phyloP scores from a whole-genome alignment of 1,140 invertebrate species.

The Mercenaria mercenaria region DNA sequence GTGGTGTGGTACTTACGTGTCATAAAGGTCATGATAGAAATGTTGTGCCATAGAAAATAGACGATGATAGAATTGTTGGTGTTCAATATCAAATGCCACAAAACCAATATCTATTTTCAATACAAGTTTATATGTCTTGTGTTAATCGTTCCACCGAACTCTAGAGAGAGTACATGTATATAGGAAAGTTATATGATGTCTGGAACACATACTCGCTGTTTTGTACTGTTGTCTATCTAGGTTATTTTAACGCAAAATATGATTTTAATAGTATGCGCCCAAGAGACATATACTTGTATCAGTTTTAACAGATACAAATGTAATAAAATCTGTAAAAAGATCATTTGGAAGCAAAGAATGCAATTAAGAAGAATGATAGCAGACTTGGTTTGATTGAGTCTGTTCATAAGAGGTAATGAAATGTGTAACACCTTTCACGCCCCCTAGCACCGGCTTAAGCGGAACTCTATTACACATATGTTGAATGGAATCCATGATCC shows the following conservation, averaged over 20 bases:
- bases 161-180: neutral
- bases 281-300: neutral
- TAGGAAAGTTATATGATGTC: constrained; percentile 16
- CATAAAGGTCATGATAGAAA: neutral
- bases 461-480: too few species aligned
- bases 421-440: too few species aligned
- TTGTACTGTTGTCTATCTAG: neutral
- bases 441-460: too few species aligned
- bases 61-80: constrained; percentile 18
- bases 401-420: too few species aligned
- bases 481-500: too few species aligned
- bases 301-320: neutral
- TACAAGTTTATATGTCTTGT: constrained; percentile 33
- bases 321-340: too few species aligned
- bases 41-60: constrained; percentile 1
- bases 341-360: too few species aligned
- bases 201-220: neutral
- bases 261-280: neutral
- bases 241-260: neutral
- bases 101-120: constrained; percentile 20
- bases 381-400: too few species aligned
- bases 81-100: constrained; percentile 43
- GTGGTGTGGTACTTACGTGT: constrained; percentile 24
- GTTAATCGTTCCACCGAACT: constrained; percentile 7
- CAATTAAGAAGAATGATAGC: too few species aligned